Base-by-base conservation (phyloP, 2,797 vertebrate species). In the Ceryle rudis region DNA sequence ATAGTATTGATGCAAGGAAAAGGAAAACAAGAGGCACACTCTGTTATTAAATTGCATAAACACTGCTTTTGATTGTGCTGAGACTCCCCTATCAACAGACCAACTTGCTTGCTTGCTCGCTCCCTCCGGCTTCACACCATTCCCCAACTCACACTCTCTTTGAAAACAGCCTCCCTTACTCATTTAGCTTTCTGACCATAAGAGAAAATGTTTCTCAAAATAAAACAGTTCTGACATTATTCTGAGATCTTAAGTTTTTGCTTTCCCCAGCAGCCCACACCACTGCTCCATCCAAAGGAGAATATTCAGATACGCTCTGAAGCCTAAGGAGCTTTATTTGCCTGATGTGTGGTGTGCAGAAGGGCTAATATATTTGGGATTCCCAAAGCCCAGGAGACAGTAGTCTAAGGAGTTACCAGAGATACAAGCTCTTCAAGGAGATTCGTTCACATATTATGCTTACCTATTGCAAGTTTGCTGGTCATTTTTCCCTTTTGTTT, bases 71-170 rank as follows among this genome's bases (percentile, higher is more conserved):
- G 90, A 94, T 92, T 95, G 90, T 67, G 83, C 78, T 89, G 88
- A 95, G 88, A 87, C 88, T 95, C 81, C 86, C 86, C 41, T 81
- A 87, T 80, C 86, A 86, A 86, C 66, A 94, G 73, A 93, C 47
- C 67, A 84, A 62, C 93, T 66, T 82, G 73, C 80, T 89, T 94
- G 71, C 82, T 97, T 86, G 87, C 88, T 94, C 83, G 72, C 51
- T 41, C 77, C 88, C 73, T 88, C 77, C 83, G 89, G 85, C 90
- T 93, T 89, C 83, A 86, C 88, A 81, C 60, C 1, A 13, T 16
- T 90, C 49, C 64, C 71, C 47, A 46, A 75, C 60, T 86, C 60
- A 49, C 54, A 54, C 67, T 33, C 41, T 80, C 78, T 64, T 93
- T 73, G 83, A 86, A 77, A 90, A 95, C 80, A 95, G 47, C 31